Base-by-base conservation (phyloP, 2,797 vertebrate genomes). In the Lepus oiostolus region DNA sequence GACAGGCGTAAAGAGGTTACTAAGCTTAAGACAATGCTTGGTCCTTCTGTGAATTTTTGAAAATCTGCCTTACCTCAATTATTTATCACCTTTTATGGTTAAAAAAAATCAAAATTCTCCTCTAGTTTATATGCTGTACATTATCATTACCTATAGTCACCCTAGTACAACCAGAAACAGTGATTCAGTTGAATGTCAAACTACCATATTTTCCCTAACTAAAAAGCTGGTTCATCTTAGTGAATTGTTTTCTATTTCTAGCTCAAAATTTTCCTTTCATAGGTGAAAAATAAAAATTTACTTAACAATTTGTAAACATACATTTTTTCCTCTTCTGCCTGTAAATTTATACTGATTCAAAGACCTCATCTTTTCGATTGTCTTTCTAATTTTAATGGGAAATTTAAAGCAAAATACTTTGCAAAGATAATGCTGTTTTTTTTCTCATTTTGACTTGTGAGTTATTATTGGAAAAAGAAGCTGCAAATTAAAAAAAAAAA, bases 371-470 rank as follows among this genome's bases (percentile, higher is more conserved):
- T 38, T 83, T 88, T 58, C 86, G 2, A 74, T 30, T 16, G 74
- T 62, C 72, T 81, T 85, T 54, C 52, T 72, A 70, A 83, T 71
- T 81, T 75, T 80, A 72, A 92, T 93, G 47, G 76, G 11, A 89
- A 52, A 82, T 63, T 60, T 65, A 95, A 91, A 86, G 68, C 13
- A 12, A 95, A 94, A 54, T 8, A 77, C 7, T 91, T 79, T 58
- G 3, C 13, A 88, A 76, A 95, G 68, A 30, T 4, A 30, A 2
- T 76, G 4, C 1, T 30, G 21, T n/a, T n/a, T 81, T 75, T 74
- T 50, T 94, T 81, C 68, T 83, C 77, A 22, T 58, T 91, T 81
- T 30, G 5, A 28, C 2, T 58, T 67, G 38, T 63, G 3, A 8
- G 42, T 76, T 81, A 8, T 32, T 30, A 47, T 60, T 47, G 9